phyloP scores from a whole-genome alignment of 2,888 invertebrate genomes.

The Philaethria dido region DNA sequence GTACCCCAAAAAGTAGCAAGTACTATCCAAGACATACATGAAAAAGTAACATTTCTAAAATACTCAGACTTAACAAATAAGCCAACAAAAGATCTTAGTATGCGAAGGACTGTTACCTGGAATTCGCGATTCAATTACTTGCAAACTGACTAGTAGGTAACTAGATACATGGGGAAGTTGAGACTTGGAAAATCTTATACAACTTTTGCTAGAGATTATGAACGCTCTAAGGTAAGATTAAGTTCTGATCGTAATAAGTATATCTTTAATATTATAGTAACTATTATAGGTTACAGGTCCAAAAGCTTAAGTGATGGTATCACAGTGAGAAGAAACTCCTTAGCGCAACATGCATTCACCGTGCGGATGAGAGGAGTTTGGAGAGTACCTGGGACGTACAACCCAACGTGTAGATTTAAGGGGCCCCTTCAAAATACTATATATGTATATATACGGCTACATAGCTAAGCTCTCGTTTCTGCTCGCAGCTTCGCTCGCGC shows the following conservation, averaged over 20 bases:
- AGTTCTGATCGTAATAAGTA: conserved; percentile 2
- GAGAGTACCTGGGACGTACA: no score
- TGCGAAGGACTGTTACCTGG: neutral
- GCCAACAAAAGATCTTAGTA: conserved; percentile 2
- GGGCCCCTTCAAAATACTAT: no score
- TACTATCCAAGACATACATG: no score
- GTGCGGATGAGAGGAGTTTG: no score
- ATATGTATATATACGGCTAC: no score
- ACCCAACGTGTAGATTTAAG: no score
- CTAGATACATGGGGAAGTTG: neutral
- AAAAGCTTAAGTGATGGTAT: neutral
- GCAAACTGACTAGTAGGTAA: conserved; percentile 1
- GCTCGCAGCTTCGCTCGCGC: no score
- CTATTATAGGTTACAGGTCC: neutral
- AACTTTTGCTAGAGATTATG: neutral
- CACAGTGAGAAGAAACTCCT: neutral
- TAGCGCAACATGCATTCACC: no score
- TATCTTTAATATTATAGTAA: no score
- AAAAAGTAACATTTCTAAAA: neutral
- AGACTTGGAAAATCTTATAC: neutral
- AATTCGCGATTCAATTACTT: conserved; percentile 10
- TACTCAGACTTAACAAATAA: conserved; percentile 4
- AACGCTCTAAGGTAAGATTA: no score
- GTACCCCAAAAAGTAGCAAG: no score
- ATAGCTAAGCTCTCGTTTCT: no score